phyloP scores from a whole-genome alignment of 2,888 invertebrate species.

The Nebria brevicollis region DNA sequence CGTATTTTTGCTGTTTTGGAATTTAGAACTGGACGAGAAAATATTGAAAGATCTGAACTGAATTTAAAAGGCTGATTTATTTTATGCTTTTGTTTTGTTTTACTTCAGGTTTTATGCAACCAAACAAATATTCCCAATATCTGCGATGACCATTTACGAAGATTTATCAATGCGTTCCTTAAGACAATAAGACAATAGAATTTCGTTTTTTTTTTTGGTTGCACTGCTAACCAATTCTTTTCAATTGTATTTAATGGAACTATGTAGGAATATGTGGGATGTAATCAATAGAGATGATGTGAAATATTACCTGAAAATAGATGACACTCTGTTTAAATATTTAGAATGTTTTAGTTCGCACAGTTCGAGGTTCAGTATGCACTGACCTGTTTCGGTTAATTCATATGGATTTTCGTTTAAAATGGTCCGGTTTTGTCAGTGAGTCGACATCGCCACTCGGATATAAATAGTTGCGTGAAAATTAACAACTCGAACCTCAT shows the following conservation, averaged over 20 bases:
- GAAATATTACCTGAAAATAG: neutral
- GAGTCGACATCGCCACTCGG: neutral
- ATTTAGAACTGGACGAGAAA: slow-evolving; percentile 3
- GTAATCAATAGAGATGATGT: neutral
- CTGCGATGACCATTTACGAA: neutral
- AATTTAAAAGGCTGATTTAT: slow-evolving; percentile 17
- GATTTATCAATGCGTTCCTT: neutral
- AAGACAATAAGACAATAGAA: neutral
- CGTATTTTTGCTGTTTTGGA: slow-evolving; percentile 1
- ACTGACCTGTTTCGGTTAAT: slow-evolving; percentile 40
- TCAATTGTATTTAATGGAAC: neutral
- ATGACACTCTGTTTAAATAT: slow-evolving; percentile 25
- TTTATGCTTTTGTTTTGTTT: neutral
- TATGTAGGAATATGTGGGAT: neutral
- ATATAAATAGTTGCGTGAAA: slow-evolving; percentile 8
- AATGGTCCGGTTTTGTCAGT: slow-evolving; percentile 29
- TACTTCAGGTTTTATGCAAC: neutral
- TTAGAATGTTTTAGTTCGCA: slow-evolving; percentile 25
- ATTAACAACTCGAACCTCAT: neutral
- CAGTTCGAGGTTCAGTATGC: slow-evolving; percentile 23
- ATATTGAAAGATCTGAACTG: slow-evolving; percentile 14
- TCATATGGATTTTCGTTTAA: slow-evolving; percentile 40
- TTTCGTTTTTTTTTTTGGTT: neutral
- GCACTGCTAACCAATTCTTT: neutral
- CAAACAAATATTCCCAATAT: neutral